These are phyloP conservation scores for Heliocidaris tuberculata DNA, from an alignment of 35 echinoderm and acorn worm genomes.

Conservation along the genomic window DNA sequence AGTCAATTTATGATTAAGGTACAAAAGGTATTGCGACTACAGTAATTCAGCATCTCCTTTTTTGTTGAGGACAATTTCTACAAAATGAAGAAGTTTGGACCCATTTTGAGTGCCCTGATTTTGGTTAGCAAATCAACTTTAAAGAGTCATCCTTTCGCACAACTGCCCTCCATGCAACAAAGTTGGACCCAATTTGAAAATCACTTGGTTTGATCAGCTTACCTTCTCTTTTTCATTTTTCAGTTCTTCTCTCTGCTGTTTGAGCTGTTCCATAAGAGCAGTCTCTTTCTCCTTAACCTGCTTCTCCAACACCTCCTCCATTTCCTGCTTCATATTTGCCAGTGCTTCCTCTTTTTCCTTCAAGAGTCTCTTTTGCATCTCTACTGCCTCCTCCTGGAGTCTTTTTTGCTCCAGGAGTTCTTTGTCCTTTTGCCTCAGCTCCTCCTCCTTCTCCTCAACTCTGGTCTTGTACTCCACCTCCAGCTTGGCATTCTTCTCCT, in stretches of 20 bases:
- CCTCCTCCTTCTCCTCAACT: conserved; percentile 61
- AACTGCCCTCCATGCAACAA: too few species aligned
- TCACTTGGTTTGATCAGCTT: neutral
- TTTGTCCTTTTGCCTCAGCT: conserved; percentile 65
- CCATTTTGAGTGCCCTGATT: too few species aligned
- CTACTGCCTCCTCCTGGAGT: conserved; percentile 67
- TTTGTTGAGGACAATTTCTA: too few species aligned
- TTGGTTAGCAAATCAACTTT: too few species aligned
- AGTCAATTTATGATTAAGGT: too few species aligned
- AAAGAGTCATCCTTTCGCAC: too few species aligned
- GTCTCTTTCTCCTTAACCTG: conserved; percentile 81
- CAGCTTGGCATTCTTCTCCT: conserved; percentile 62
- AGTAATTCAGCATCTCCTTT: too few species aligned
- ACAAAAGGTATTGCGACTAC: too few species aligned
- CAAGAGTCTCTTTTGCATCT: conserved; percentile 64
- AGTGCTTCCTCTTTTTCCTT: conserved; percentile 67
- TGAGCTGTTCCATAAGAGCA: conserved; percentile 80
- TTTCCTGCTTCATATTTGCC: conserved; percentile 59
- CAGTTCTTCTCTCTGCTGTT: conserved; percentile 71
- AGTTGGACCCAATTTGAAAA: too few species aligned
- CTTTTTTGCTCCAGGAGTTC: conserved; percentile 67
- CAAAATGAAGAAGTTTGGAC: too few species aligned
- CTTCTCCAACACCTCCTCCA: conserved; percentile 68
- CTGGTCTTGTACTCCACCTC: conserved; percentile 66
- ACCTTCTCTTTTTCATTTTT: conserved; percentile 67